Base-by-base conservation (phyloP, 1,140 invertebrate species). In the Drosophila subobscura region DNA sequence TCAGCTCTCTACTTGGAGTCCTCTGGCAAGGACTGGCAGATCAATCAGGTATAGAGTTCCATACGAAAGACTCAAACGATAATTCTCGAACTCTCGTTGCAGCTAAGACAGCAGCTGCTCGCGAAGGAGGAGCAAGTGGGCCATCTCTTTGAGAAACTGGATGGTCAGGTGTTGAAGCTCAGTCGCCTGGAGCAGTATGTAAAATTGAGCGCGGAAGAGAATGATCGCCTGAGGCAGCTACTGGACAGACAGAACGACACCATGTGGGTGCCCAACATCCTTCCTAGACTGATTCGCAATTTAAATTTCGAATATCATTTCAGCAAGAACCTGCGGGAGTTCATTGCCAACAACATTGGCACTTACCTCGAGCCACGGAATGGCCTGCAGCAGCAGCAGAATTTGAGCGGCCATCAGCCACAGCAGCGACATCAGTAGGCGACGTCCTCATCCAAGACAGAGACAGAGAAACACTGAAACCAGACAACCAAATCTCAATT, bases 181-280 rank as follows among this genome's bases (percentile, higher is more conserved):
- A 92, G 92, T 53, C 90, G 92, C 25, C 72, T 94, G 53, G 93
- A 94, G 64, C 93, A 94, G 65, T 92, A 93, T 5, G 93, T 95
- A 4, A 92, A 93, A 51, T 90, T 94, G 41, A 85, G 95, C 74
- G 93, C 94, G 63, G 93, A 94, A 45, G 94, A 94, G 65, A 93
- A 94, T 49, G 33, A 8, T 10, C 33, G 33, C 8, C 33, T 37
- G 1, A 3, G 10, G 33, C 10, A 12, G 0, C 1, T 37, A 0
- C 33, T 8, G 10, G 10, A 37, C 1, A 37, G 3, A 10, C 33
- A 12, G 10, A 37, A 37, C 0, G 10, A 37, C 10, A 37, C 10
- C 33, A 4, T 37, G 33, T 37, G 12, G 33, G 33, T 12, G 4
- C 33, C 33, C 33, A 37, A 4, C 10, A 3, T 1, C 7, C 27